Conservation (phyloP, 2,113 vertebrate genomes). For the Eolophus roseicapilla region DNA sequence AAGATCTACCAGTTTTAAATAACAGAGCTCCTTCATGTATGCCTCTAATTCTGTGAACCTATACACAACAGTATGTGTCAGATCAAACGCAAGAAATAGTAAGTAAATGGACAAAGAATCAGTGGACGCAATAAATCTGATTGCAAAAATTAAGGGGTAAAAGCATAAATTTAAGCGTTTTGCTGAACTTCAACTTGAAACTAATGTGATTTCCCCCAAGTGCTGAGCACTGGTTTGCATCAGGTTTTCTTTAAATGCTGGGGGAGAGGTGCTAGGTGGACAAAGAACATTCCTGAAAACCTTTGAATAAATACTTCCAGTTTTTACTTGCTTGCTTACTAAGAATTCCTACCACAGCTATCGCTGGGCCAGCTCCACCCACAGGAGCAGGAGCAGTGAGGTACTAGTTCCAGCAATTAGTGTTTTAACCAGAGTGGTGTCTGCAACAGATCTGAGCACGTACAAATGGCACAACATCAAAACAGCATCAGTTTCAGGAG, state of each 20-base stretch:
- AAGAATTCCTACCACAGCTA: constrained; percentile 60
- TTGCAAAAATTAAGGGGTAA: background rate
- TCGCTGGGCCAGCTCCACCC: constrained; percentile 22
- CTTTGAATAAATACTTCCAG: constrained; percentile 49
- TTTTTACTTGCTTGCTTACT: constrained; percentile 61
- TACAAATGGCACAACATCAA: constrained; percentile 57
- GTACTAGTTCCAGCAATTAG: constrained; percentile 49
- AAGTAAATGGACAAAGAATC: background rate
- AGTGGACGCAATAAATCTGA: background rate
- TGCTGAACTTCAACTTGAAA: background rate
- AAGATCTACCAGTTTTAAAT: background rate
- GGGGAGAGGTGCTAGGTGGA: constrained; percentile 5
- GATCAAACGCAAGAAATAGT: background rate
- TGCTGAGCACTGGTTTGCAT: background rate
- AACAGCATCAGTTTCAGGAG: constrained; percentile 37
- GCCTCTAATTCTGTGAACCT: background rate
- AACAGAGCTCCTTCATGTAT: background rate
- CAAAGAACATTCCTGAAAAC: constrained; percentile 60
- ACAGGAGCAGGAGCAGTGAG: background rate
- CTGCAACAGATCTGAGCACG: constrained; percentile 56
- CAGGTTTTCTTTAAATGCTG: background rate
- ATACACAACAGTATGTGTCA: background rate
- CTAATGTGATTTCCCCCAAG: background rate
- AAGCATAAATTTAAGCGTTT: background rate
- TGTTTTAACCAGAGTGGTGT: constrained; percentile 48